A percentile compares a stretch with the other conserved stretches of the same genome.
Evolutionary conservation across 2,888 invertebrate genomes (phyloP).

Genomic region (Spialia ferax): DNA sequence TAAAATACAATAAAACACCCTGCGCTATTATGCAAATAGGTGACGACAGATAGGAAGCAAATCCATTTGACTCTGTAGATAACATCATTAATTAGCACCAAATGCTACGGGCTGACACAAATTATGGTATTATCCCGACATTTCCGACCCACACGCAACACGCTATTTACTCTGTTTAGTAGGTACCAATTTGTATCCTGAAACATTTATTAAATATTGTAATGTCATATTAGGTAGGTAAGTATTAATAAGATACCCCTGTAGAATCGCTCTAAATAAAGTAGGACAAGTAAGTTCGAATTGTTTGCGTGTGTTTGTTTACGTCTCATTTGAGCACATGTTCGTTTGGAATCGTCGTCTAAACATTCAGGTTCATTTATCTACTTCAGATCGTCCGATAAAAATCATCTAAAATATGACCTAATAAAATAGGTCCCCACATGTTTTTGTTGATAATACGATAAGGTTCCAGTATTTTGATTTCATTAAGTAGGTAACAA

Average conservation of each 20-base stretch:
- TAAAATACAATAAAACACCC: conserved; percentile 21
- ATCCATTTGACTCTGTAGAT: conserved; percentile 36
- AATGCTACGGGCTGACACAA: conserved; percentile 76
- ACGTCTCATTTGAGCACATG: conserved; percentile 43
- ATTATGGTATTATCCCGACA: conserved; percentile 54
- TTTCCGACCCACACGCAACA: neutral
- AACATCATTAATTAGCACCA: conserved; percentile 59
- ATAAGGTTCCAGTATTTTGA: too few species aligned
- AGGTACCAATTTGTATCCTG: too few species aligned
- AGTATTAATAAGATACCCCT: too few species aligned
- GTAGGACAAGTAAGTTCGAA: conserved; percentile 13
- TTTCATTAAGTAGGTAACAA: too few species aligned
- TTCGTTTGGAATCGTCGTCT: conserved; percentile 41
- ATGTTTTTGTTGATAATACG: too few species aligned
- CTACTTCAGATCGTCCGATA: too few species aligned
- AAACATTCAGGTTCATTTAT: conserved; percentile 42
- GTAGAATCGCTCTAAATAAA: neutral
- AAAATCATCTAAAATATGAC: too few species aligned
- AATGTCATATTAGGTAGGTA: neutral
- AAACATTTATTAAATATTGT: neutral
- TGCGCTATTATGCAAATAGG: conserved; percentile 22
- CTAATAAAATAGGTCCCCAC: too few species aligned
- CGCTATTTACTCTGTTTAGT: conserved; percentile 16
- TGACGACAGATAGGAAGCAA: conserved; percentile 33
- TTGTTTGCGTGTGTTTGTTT: conserved; percentile 41